These are phyloP conservation scores for Eristalis pertinax DNA, from an alignment of 2,888 invertebrate species.

Conservation along the genomic window DNA sequence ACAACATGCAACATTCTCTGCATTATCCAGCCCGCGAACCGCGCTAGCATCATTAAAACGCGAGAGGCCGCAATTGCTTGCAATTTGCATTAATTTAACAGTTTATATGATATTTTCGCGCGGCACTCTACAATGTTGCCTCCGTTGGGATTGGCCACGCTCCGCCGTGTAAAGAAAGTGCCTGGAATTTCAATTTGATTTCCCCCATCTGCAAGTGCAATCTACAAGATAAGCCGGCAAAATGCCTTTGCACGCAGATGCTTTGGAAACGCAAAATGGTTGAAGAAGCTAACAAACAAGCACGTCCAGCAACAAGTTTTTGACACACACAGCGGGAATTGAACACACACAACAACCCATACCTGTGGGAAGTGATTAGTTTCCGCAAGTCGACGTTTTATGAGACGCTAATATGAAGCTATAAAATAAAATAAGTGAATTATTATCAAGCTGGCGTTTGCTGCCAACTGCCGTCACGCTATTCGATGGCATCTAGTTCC, in stretches of 20 bases:
- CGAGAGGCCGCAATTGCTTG: slow-evolving; percentile 37
- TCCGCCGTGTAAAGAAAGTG: slow-evolving; percentile 6
- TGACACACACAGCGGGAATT: background rate
- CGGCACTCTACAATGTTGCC: slow-evolving; percentile 35
- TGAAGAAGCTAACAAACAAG: background rate
- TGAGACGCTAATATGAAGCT: slow-evolving; percentile 46
- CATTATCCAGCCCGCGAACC: slow-evolving; percentile 4
- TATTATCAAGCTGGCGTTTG: slow-evolving; percentile 43
- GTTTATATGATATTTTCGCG: slow-evolving; percentile 26
- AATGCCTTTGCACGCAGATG: slow-evolving; percentile 23
- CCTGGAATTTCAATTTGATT: slow-evolving; percentile 1
- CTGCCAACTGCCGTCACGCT: slow-evolving; percentile 19
- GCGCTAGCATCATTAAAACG: slow-evolving; percentile 24
- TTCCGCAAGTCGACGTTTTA: slow-evolving; percentile 43
- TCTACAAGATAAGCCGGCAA: slow-evolving; percentile 18
- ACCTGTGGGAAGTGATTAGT: slow-evolving; percentile 42
- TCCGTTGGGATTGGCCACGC: slow-evolving; percentile 25
- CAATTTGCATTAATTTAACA: slow-evolving; percentile 55
- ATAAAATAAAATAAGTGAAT: slow-evolving; percentile 52
- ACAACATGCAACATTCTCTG: slow-evolving; percentile 34
- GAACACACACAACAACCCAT: background rate
- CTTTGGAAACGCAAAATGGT: background rate
- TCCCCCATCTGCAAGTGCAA: slow-evolving; percentile 1
- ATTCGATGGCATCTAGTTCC: background rate
- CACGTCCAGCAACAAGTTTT: slow-evolving; percentile 22